Evolutionary conservation across 37 sponge, comb jelly and placozoan genomes (phyloP).

Genomic region (Oopsacas minuta): DNA sequence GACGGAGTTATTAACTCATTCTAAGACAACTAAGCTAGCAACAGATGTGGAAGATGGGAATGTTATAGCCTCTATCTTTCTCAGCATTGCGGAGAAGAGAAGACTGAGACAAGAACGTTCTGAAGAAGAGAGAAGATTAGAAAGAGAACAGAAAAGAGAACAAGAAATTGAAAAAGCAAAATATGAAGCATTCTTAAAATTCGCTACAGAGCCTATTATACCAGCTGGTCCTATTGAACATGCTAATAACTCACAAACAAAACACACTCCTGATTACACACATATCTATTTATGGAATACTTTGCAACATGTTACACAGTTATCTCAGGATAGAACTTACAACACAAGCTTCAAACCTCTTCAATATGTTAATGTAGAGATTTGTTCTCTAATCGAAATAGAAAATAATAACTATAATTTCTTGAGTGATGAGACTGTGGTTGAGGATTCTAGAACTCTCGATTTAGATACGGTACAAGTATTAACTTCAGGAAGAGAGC

Average conservation of each 20-base stretch:
- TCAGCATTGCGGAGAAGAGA: neutral
- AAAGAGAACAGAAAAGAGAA: neutral
- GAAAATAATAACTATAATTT: neutral
- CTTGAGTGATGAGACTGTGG: neutral
- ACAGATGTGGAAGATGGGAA: neutral
- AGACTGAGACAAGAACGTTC: neutral
- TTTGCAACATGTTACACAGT: neutral
- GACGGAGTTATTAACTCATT: neutral
- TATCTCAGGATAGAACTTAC: neutral
- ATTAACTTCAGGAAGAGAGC: neutral
- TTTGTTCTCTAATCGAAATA: neutral
- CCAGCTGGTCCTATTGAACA: neutral
- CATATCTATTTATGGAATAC: neutral
- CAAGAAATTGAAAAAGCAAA: neutral
- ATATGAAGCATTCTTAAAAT: slow-evolving; percentile 1
- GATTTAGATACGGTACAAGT: neutral
- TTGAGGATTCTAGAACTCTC: neutral
- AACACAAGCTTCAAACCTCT: neutral
- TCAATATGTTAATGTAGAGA: neutral
- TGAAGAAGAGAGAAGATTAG: neutral
- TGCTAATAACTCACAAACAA: neutral
- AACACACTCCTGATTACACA: neutral
- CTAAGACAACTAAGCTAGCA: neutral
- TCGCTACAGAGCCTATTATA: neutral
- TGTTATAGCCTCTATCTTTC: neutral